These are phyloP conservation scores for Loxodonta africana DNA, from an alignment of 2,113 vertebrate species.

Conservation along the genomic window DNA sequence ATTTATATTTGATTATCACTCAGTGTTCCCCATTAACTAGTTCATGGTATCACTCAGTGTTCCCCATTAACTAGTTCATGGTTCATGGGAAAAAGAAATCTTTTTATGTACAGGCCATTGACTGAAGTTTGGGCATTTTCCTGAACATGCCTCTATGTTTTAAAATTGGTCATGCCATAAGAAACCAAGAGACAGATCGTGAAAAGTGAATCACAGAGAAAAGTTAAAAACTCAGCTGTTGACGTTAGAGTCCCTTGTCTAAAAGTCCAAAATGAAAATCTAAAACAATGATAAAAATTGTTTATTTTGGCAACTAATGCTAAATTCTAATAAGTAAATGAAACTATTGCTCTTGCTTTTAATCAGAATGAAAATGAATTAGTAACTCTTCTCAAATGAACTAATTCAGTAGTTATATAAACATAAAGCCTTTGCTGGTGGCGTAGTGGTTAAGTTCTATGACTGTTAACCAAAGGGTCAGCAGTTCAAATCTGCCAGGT, in stretches of 20 bases:
- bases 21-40: neutral
- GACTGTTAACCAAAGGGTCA: no score
- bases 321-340: neutral
- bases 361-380: conserved; percentile 27
- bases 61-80: neutral
- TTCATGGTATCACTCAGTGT: neutral
- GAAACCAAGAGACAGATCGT: conserved; percentile 7
- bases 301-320: conserved; percentile 41
- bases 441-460: no score
- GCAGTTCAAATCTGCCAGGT: no score
- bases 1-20: neutral
- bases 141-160: conserved; percentile 11
- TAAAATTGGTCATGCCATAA: conserved; percentile 29
- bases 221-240: neutral
- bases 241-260: neutral
- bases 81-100: neutral
- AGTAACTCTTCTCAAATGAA: conserved; percentile 24
- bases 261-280: conserved; percentile 56
- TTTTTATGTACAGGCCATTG: neutral
- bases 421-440: conserved; percentile 28
- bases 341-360: conserved; percentile 3
- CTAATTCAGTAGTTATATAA: neutral
- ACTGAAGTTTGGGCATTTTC: neutral
- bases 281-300: conserved; percentile 34
- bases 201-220: conserved; percentile 44